These are phyloP conservation scores for Eupsilia transversa DNA, from an alignment of 2,888 invertebrate species.

Conservation along the genomic window DNA sequence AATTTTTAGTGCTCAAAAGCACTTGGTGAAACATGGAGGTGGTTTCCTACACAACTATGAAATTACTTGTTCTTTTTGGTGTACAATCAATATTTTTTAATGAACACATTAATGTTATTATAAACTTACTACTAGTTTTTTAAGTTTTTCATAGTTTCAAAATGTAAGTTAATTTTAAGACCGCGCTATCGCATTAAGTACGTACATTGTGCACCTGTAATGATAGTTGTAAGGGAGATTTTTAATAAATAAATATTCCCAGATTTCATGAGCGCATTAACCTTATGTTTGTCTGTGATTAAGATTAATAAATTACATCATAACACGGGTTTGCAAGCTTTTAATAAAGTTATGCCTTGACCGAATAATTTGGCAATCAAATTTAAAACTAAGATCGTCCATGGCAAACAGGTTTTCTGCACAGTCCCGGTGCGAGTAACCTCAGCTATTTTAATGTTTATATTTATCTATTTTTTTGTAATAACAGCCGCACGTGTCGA, in stretches of 20 bases:
- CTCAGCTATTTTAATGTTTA: conserved; percentile 13
- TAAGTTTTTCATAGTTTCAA: too few relatives aligned
- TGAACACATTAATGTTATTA: too few relatives aligned
- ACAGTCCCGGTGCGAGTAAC: conserved; percentile 24
- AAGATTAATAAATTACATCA: conserved; percentile 30
- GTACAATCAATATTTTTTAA: background rate
- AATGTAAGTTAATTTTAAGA: too few relatives aligned
- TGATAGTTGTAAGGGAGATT: too few relatives aligned
- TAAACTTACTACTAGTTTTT: too few relatives aligned
- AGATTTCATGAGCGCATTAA: background rate
- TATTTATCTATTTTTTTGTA: background rate
- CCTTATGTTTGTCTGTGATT: conserved; percentile 8
- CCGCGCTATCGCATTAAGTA: too few relatives aligned
- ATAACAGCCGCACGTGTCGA: background rate
- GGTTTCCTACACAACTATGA: background rate
- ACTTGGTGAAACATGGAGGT: background rate
- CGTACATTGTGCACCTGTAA: too few relatives aligned
- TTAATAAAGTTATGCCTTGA: conserved; percentile 50
- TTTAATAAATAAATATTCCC: too few relatives aligned
- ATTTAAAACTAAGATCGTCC: conserved; percentile 41
- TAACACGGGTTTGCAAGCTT: conserved; percentile 10
- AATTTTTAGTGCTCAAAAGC: background rate
- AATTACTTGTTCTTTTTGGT: background rate
- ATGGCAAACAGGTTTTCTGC: conserved; percentile 54
- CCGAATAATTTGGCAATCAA: conserved; percentile 60